phyloP scores from a whole-genome alignment of 2,797 vertebrate genomes.

The Luscinia luscinia region DNA sequence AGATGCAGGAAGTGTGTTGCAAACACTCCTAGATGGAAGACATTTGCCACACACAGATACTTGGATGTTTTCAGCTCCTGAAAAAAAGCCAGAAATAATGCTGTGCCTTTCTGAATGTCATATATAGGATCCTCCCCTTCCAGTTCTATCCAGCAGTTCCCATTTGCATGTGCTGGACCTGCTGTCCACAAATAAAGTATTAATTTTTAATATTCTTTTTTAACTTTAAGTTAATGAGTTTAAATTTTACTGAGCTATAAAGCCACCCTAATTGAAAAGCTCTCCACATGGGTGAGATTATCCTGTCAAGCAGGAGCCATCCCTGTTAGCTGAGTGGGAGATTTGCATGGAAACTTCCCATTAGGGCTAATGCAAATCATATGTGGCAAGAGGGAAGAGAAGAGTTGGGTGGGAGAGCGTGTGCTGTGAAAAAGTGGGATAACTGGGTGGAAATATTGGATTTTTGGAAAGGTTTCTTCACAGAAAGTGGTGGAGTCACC shows the following conservation, averaged over 20 bases:
- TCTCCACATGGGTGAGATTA: slow-evolving; percentile 61
- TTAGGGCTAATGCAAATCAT: background rate
- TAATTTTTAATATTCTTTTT: background rate
- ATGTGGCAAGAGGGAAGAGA: background rate
- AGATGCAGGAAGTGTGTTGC: background rate
- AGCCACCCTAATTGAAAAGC: slow-evolving; percentile 24
- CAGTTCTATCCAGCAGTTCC: background rate
- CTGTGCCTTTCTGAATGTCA: background rate
- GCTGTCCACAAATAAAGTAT: background rate
- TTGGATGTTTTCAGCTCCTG: background rate
- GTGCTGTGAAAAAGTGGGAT: background rate
- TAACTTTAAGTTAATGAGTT: background rate
- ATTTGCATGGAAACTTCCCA: background rate
- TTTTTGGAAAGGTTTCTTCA: background rate
- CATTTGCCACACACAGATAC: background rate
- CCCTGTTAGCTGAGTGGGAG: background rate
- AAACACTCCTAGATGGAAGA: background rate
- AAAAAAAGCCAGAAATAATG: background rate
- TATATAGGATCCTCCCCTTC: background rate
- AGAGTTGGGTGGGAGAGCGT: background rate
- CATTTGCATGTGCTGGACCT: background rate
- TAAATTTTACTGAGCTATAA: slow-evolving; percentile 55
- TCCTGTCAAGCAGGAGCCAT: slow-evolving; percentile 10
- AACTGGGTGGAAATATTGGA: background rate
- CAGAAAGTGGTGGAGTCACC: background rate